phyloP scores from a whole-genome alignment of 1,140 invertebrate species.

The Dendrolimus kikuchii region DNA sequence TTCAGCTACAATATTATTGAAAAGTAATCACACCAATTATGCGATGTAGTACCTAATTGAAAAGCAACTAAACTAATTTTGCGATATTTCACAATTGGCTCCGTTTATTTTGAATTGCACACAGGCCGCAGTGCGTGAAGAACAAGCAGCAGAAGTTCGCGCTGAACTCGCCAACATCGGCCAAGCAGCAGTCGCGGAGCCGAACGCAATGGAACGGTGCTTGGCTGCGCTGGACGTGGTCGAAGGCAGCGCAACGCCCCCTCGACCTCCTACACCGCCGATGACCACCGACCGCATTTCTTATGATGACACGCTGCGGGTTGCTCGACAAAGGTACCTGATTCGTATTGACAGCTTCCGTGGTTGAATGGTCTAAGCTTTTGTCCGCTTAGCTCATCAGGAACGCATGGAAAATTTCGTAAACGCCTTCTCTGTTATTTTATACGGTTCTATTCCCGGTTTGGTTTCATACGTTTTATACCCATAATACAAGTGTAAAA shows the following conservation, averaged over 20 bases:
- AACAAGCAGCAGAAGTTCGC: constrained; percentile 35
- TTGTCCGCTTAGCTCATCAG: no score
- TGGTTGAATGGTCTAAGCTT: neutral
- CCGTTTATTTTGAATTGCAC: no score
- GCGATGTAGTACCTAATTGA: no score
- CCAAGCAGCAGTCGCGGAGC: constrained; percentile 48
- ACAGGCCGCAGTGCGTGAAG: constrained; percentile 46
- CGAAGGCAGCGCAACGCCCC: constrained; percentile 45
- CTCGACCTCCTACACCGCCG: constrained; percentile 38
- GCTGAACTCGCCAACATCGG: constrained; percentile 53
- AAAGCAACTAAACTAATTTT: no score
- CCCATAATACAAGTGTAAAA: no score
- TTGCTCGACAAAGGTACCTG: constrained; percentile 29
- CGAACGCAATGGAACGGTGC: constrained; percentile 66
- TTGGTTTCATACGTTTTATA: no score
- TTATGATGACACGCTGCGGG: constrained; percentile 44
- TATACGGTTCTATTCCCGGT: no score
- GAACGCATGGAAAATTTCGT: no score
- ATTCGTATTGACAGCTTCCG: neutral
- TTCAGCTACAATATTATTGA: no score
- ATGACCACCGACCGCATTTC: constrained; percentile 42
- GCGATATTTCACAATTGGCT: no score
- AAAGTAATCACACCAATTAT: no score
- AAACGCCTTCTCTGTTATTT: no score
- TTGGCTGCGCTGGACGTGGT: constrained; percentile 54